phyloP scores from a whole-genome alignment of 2,888 invertebrate genomes.

The Melanargia galathea region DNA sequence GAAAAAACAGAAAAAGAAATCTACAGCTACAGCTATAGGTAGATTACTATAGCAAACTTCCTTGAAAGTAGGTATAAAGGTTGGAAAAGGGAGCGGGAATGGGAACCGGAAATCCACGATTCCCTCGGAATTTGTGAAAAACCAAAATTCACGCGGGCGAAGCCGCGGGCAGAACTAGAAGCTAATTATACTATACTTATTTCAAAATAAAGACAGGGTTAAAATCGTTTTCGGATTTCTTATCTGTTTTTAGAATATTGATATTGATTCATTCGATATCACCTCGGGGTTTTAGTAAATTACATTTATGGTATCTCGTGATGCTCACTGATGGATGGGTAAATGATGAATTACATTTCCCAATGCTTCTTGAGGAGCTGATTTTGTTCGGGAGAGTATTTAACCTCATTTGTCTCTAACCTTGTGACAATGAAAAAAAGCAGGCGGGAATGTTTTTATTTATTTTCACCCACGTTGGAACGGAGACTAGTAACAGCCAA shows the following conservation, averaged over 20 bases:
- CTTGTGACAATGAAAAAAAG: neutral
- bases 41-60: too few species aligned
- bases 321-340: neutral
- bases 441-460: neutral
- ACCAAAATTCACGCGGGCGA: too few species aligned
- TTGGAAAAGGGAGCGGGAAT: too few species aligned
- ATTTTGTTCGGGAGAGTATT: slow-evolving; percentile 1
- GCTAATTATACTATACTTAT: neutral
- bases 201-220: neutral
- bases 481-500: too few species aligned
- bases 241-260: neutral
- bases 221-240: neutral
- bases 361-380: neutral
- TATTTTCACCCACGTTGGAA: neutral
- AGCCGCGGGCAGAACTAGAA: too few species aligned
- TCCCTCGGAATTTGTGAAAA: too few species aligned
- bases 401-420: slow-evolving; percentile 14
- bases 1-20: too few species aligned
- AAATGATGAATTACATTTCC: slow-evolving; percentile 11
- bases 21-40: too few species aligned
- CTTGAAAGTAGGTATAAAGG: too few species aligned
- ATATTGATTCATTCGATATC: neutral
- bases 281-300: neutral
- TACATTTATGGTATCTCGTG: neutral
- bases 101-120: too few species aligned